These are phyloP conservation scores for Rhopalosiphum nymphaeae DNA, from an alignment of 2,888 invertebrate genomes.

Conservation along the genomic window DNA sequence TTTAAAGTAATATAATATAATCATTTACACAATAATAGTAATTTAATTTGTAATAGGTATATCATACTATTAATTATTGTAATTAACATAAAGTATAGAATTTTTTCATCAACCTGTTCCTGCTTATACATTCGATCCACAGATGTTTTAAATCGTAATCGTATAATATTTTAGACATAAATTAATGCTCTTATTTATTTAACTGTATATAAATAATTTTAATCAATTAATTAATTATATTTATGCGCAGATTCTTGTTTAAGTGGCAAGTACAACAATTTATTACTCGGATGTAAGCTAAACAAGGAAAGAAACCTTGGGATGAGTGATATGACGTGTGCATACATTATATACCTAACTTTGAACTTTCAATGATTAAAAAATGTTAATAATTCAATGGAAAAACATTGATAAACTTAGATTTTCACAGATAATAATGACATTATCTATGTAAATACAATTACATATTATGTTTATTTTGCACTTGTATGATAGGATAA, in stretches of 20 bases:
- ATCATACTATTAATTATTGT: background rate
- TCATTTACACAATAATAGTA: background rate
- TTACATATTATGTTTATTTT: background rate
- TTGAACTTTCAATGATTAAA: background rate
- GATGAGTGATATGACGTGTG: background rate
- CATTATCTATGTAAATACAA: background rate
- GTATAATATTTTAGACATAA: background rate
- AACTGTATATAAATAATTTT: background rate
- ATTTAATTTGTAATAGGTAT: background rate
- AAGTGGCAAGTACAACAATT: background rate
- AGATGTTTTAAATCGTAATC: background rate
- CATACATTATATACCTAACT: background rate
- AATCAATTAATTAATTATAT: background rate
- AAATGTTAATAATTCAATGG: background rate
- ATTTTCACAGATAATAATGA: background rate
- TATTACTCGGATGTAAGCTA: background rate
- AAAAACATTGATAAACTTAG: background rate
- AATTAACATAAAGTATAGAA: background rate
- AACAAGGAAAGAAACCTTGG: constrained; percentile 13
- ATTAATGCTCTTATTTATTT: background rate
- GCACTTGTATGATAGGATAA: background rate
- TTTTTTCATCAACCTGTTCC: background rate
- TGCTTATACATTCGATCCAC: background rate
- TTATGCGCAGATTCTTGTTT: background rate
- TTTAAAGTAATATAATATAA: background rate